Conservation (phyloP, 2,797 vertebrate species). For the Aviceda cuculoides region DNA sequence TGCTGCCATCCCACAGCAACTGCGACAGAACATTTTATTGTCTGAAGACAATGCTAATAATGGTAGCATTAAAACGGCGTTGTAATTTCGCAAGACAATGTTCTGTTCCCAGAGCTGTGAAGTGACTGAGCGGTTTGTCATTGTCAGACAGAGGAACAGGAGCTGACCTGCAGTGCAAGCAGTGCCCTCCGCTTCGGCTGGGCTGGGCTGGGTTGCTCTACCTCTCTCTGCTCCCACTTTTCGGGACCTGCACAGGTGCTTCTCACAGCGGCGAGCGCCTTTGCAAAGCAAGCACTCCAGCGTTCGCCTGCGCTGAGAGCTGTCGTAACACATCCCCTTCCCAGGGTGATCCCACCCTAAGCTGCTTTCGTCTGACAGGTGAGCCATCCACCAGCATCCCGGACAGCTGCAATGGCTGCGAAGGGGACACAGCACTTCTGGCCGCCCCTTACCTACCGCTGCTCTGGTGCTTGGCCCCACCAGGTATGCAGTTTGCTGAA, state of each 20-base stretch:
- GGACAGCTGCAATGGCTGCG: accelerated
- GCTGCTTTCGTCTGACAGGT: neutral
- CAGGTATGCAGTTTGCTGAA: neutral
- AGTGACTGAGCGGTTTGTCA: neutral
- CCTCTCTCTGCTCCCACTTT: neutral
- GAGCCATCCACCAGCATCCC: neutral
- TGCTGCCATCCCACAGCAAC: neutral
- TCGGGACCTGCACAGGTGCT: neutral
- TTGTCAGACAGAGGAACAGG: neutral
- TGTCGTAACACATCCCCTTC: neutral
- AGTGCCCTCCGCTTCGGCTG: accelerated
- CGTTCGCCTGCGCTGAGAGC: accelerated
- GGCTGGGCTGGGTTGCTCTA: neutral
- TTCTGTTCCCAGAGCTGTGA: neutral
- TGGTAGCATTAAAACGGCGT: neutral
- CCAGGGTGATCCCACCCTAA: neutral
- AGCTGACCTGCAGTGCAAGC: neutral
- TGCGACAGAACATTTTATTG: neutral
- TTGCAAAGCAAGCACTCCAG: neutral
- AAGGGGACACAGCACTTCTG: accelerated
- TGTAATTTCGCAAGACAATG: neutral
- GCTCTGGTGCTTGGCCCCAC: neutral
- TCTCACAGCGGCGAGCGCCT: accelerated
- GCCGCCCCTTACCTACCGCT: accelerated
- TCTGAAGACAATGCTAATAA: slow-evolving; percentile 30